Conservation (phyloP, 2,113 vertebrate species). For the Ochotona princeps region DNA sequence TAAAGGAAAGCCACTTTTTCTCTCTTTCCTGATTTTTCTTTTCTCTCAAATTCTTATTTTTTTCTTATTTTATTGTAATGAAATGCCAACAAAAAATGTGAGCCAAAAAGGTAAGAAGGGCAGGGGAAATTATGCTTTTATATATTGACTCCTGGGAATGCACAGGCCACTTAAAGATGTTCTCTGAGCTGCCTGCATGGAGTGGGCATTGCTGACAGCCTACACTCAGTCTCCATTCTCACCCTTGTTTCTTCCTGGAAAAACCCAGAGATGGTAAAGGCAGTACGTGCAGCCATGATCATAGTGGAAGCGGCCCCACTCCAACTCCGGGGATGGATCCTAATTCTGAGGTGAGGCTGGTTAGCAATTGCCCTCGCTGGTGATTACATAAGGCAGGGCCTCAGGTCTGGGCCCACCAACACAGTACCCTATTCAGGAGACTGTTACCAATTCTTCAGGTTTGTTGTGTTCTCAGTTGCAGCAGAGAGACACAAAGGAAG, state of each 20-base stretch:
- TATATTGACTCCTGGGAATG: background rate
- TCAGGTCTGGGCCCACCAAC: background rate
- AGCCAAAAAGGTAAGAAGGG: background rate
- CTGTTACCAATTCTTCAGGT: background rate
- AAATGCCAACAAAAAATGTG: too few relatives aligned
- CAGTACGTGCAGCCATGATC: background rate
- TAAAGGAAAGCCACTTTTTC: background rate
- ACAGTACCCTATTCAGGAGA: background rate
- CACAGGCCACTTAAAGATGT: background rate
- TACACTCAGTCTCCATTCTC: background rate
- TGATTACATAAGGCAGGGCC: background rate
- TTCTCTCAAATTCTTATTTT: background rate
- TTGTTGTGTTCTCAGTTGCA: background rate
- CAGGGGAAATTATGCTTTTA: background rate
- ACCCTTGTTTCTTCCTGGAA: background rate
- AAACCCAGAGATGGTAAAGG: background rate
- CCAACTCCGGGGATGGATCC: background rate
- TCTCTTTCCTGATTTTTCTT: slow-evolving; percentile 14
- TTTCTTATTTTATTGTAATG: background rate
- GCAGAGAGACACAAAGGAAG: background rate
- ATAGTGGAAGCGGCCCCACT: background rate
- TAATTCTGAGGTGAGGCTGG: background rate
- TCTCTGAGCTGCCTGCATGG: background rate
- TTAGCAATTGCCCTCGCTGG: background rate
- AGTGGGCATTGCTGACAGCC: background rate